Percentiles rank a stretch among this genome's conserved stretches.
Evolutionary conservation across 2,888 invertebrate species (phyloP).

Genomic region (Euclidia mi): DNA sequence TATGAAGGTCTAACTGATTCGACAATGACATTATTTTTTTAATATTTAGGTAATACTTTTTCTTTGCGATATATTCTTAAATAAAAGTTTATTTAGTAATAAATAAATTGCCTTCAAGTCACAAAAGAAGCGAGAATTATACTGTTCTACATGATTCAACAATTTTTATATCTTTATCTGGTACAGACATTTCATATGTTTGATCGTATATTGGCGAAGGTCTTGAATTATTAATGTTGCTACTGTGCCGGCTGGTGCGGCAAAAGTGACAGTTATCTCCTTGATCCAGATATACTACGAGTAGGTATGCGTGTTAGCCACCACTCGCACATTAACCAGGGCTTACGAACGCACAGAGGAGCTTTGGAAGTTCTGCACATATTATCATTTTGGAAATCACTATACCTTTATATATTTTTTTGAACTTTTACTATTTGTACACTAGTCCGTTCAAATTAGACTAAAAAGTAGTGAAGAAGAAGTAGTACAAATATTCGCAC

Average conservation of each 20-base stretch:
- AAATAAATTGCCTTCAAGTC: too few relatives aligned
- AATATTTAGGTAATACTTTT: too few relatives aligned
- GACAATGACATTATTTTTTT: too few relatives aligned
- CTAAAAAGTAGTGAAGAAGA: too few relatives aligned
- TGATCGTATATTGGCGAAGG: background rate
- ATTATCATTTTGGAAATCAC: background rate
- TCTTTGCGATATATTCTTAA: too few relatives aligned
- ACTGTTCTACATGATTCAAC: background rate
- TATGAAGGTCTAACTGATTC: too few relatives aligned
- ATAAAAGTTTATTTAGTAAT: too few relatives aligned
- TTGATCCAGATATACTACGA: constrained; percentile 61
- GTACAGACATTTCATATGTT: background rate
- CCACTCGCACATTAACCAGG: constrained; percentile 32
- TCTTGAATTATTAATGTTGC: constrained; percentile 47
- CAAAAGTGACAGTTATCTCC: constrained; percentile 67
- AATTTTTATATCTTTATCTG: constrained; percentile 1
- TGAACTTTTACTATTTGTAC: too few relatives aligned
- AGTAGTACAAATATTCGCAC: too few relatives aligned
- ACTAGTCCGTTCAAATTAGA: too few relatives aligned
- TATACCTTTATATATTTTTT: too few relatives aligned
- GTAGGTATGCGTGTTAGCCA: constrained; percentile 33
- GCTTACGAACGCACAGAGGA: constrained; percentile 30
- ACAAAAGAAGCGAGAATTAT: background rate
- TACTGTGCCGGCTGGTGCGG: constrained; percentile 19
- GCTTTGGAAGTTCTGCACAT: background rate